Base-by-base conservation (phyloP, 2,797 vertebrate species). In the Parauchenoglanis punctatus region DNA sequence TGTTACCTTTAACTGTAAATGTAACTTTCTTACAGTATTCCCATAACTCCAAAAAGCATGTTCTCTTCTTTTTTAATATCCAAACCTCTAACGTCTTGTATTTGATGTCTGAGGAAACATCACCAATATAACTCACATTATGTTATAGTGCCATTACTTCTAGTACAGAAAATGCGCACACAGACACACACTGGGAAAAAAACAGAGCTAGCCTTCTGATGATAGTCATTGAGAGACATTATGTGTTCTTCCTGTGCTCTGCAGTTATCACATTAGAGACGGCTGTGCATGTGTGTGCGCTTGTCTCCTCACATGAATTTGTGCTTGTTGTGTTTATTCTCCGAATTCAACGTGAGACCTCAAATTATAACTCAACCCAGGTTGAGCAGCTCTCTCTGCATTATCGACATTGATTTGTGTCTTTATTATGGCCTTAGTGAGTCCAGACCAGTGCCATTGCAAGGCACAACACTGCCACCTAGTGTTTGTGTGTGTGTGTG, bases 351-450 rank as follows among this genome's bases (percentile, higher is more conserved):
- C 87, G 83, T 75, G 90, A 89, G 90, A 93, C 90, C 89, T 90
- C 93, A 92, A 93, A 94, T 94, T 92, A 93, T 93, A 92, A 93
- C 92, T 92, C 92, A 91, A 91, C 92, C 91, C 91, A 87, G 91
- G 88, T 93, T 88, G 91, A 91, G 92, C 85, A 88, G 84, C 92
- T 92, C 93, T 93, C 91, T 93, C 91, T 91, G 92, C 94, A 95
- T 94, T 93, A 95, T 94, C 93, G 91, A 93, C 93, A 92, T 93
- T 95, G 94, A 96, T 96, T 95, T 94, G 94, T 95, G 94, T 95
- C 94, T 95, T 95, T 93, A 95, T 96, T 93, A 93, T 93, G 92
- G 93, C 93, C 94, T 93, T 90, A 91, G 91, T 91, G 87, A 86
- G 91, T 25, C 87, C 87, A 49, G 49, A 73, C 89, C n/a, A 46